phyloP scores from a whole-genome alignment of 2,888 invertebrate genomes.

The Tethea ocularis region DNA sequence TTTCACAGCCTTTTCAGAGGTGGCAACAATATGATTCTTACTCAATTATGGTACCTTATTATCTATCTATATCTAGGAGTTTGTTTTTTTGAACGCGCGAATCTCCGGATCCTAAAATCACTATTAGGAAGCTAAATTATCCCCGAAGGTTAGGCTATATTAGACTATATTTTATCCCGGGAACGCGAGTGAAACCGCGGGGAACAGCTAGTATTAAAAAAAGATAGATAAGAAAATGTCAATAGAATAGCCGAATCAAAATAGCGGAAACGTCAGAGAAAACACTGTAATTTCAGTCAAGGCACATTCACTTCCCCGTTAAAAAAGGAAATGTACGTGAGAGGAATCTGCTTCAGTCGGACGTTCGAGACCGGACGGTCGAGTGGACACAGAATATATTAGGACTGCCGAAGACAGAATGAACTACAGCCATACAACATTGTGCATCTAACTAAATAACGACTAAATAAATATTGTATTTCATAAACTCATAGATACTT shows the following conservation, averaged over 20 bases:
- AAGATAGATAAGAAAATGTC: conserved; percentile 13
- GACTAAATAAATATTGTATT: no score
- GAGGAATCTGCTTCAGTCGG: conserved; percentile 45
- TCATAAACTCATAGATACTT: no score
- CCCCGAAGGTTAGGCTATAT: no score
- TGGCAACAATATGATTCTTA: no score
- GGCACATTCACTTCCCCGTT: conserved; percentile 68
- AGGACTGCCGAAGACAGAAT: conserved; percentile 38
- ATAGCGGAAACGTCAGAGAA: conserved; percentile 60
- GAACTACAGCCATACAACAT: conserved; percentile 24
- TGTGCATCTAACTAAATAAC: not conserved
- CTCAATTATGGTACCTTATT: no score
- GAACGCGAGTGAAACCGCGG: no score
- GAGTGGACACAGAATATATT: conserved; percentile 68
- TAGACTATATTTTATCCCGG: no score
- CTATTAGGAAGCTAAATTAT: no score
- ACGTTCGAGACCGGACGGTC: conserved; percentile 45
- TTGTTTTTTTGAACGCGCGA: no score
- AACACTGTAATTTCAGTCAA: conserved; percentile 79
- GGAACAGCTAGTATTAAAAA: conserved; percentile 6
- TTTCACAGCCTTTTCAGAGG: no score
- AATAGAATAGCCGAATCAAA: conserved; percentile 73
- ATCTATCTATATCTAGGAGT: no score
- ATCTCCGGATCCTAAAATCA: no score
- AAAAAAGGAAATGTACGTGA: conserved; percentile 73